Percentiles rank a stretch among this genome's conserved stretches.
phyloP scores from a whole-genome alignment of 2,797 vertebrate species.

The Margarornis squamiger region DNA sequence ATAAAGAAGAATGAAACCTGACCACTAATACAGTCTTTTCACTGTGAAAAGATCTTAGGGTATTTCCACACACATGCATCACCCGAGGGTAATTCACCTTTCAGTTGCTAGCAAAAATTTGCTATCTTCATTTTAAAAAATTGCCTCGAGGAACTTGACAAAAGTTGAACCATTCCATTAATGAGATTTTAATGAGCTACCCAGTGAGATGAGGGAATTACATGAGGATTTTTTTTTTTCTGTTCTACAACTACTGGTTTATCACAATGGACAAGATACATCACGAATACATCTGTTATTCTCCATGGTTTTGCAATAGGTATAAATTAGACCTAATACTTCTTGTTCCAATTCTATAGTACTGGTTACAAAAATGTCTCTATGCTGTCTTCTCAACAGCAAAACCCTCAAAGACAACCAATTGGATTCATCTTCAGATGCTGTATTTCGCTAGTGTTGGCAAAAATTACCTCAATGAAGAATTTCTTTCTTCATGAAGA shows the following conservation, averaged over 20 bases:
- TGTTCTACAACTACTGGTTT: background rate
- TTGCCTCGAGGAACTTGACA: conserved; percentile 60
- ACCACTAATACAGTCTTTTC: background rate
- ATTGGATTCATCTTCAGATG: conserved; percentile 3
- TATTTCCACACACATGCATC: background rate
- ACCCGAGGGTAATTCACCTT: conserved; percentile 42
- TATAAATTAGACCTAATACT: background rate
- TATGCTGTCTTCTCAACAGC: conserved; percentile 39
- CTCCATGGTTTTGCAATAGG: background rate
- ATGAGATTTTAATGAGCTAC: conserved; percentile 74
- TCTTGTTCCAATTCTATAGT: conserved; percentile 38
- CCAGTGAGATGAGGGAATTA: conserved; percentile 8
- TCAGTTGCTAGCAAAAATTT: conserved; percentile 46
- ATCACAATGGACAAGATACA: conserved; percentile 38
- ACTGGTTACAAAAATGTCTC: conserved; percentile 21
- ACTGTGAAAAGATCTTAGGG: background rate
- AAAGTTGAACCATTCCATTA: conserved; percentile 64
- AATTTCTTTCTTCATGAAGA: background rate
- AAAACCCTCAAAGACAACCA: conserved; percentile 25
- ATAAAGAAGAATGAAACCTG: conserved; percentile 35
- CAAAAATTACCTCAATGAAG: background rate
- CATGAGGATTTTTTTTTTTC: conserved; percentile 29
- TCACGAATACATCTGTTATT: background rate
- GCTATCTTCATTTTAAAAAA: conserved; percentile 50
- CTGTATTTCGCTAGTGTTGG: background rate